Conservation (phyloP, 2,888 invertebrate species). For the Aelia acuminata region DNA sequence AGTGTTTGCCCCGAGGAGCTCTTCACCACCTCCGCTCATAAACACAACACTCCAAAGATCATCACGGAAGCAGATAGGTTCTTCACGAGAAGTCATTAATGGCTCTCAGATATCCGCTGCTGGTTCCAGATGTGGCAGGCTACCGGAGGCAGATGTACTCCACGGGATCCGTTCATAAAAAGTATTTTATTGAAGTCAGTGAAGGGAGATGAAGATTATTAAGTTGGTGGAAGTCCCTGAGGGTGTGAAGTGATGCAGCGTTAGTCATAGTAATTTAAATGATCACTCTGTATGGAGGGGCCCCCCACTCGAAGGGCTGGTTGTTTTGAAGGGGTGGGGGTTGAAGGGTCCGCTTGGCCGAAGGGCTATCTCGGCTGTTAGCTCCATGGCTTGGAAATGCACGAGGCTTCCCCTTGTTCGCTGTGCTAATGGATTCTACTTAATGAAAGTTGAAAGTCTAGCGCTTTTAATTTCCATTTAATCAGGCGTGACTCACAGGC, state of each 20-base stretch:
- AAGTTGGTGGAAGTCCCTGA: neutral
- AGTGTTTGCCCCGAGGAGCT: neutral
- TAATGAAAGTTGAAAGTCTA: neutral
- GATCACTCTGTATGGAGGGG: neutral
- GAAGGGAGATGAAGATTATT: neutral
- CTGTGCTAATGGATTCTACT: neutral
- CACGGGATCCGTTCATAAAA: neutral
- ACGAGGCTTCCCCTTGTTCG: neutral
- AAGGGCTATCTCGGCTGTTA: neutral
- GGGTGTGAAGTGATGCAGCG: neutral
- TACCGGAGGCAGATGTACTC: neutral
- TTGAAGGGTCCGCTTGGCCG: neutral
- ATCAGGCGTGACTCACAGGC: neutral
- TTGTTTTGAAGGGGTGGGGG: neutral
- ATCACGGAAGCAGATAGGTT: neutral
- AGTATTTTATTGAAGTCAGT: neutral
- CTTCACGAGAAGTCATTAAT: neutral
- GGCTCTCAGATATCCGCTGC: neutral
- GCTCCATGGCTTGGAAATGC: neutral
- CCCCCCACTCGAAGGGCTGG: conserved; percentile 8
- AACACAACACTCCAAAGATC: neutral
- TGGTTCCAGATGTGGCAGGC: neutral
- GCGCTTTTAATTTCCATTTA: neutral
- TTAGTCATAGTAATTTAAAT: conserved; percentile 1
- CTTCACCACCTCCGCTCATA: neutral